Base-by-base conservation (phyloP, 2,888 invertebrate genomes). In the Eupithecia subumbrata region DNA sequence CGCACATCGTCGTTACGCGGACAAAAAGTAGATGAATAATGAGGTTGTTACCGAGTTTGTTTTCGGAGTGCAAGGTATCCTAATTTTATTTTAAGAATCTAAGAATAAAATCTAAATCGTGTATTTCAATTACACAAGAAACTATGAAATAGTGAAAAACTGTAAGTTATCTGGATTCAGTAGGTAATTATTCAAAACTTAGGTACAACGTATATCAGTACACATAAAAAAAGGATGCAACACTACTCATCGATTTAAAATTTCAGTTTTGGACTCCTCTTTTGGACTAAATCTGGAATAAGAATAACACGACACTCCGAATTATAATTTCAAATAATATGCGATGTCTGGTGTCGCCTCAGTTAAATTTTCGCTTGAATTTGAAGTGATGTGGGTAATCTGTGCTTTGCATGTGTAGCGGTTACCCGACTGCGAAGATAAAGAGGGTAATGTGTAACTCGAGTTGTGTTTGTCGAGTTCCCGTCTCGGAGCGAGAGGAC, bases 291-390 rank as follows among this genome's bases (percentile, higher is more conserved):
- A 56, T n/a, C 9, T 22, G 52, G 52, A 22, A 56, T 56, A 11
- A 12, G 9, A 56, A 11, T 22, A 22, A 56, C 30, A 56, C 52
- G 11, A 3, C 52, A 56, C 52, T 22, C 69, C 48, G 76, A 79
- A 80, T 80, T 80, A 80, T 80, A 79, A 81, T 79, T 81, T 81
- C 81, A 80, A 80, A 80, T 81, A 80, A 80, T 81, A 76, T 79
- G 78, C 74, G 79, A 75, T 75, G 80, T 76, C 79, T n/a, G n/a
- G n/a, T n/a, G n/a, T 74, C 77, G 78, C 72, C 67, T 76, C 76
- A 74, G 79, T 79, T 72, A 79, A 79, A 79, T 78, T 78, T 79
- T 79, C 80, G 73, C 79, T 73, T 74, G 81, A 78, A 73, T 78
- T 81, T 78, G 76, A 72, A 74, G 77, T 48, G 76, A 77, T 74